Conservation (phyloP, 2,797 vertebrate species). For the Acropternis orthonyx region DNA sequence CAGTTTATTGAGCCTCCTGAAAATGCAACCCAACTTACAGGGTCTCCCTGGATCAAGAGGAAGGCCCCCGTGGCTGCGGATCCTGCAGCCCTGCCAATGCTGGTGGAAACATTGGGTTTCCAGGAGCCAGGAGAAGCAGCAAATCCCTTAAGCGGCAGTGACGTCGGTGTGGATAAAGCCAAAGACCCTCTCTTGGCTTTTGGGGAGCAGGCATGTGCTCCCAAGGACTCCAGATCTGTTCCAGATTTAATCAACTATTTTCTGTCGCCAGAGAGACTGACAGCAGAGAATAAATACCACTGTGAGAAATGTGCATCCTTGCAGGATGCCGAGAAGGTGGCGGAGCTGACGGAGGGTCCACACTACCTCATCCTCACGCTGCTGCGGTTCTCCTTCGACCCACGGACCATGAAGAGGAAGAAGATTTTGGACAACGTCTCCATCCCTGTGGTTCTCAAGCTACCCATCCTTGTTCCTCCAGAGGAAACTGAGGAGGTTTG, state of each 20-base stretch:
- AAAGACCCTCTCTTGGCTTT: not conserved
- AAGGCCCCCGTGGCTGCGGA: conserved; percentile 26
- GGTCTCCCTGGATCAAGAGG: conserved; percentile 49
- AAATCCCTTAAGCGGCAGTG: not conserved
- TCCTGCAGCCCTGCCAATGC: not conserved
- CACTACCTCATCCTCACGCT: conserved; percentile 83
- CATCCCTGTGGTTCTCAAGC: conserved; percentile 77
- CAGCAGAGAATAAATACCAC: conserved; percentile 81
- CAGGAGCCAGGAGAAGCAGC: not conserved
- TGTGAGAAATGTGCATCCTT: conserved; percentile 80
- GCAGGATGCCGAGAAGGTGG: conserved; percentile 82
- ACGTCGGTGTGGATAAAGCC: not conserved
- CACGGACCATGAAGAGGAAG: conserved; percentile 78
- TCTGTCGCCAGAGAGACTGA: conserved; percentile 79
- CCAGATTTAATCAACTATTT: conserved; percentile 84
- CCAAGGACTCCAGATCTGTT: conserved; percentile 73
- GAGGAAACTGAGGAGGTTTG: conserved; percentile 30
- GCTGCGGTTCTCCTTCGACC: conserved; percentile 81
- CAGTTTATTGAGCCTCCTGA: not conserved
- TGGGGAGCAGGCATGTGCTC: not conserved
- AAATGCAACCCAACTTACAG: not conserved
- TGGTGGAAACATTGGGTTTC: conserved; percentile 14
- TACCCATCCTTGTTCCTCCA: conserved; percentile 64
- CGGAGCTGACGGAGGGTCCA: conserved; percentile 78
- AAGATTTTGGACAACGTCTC: conserved; percentile 82